These are phyloP conservation scores for Temnothorax ravouxi DNA, from an alignment of 2,888 invertebrate species.

Conservation along the genomic window DNA sequence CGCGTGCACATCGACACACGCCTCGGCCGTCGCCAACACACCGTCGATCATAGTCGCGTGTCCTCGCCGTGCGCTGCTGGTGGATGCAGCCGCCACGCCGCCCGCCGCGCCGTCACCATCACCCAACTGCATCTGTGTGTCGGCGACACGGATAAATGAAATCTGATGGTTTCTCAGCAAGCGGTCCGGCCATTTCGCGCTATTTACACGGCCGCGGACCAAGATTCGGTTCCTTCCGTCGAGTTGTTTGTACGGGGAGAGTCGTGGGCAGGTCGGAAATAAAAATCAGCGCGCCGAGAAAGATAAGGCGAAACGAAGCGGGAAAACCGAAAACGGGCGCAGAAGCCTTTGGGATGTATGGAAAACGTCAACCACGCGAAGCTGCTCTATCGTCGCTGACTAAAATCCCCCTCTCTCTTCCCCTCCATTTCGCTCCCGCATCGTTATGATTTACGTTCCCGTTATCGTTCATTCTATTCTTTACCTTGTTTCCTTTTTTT, in stretches of 20 bases:
- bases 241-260: conserved; percentile 65
- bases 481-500: not conserved
- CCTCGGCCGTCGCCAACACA: conserved; percentile 14
- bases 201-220: conserved; percentile 66
- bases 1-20: conserved; percentile 26
- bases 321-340: not conserved
- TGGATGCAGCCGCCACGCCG: not conserved
- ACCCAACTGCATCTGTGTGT: not conserved
- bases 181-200: conserved; percentile 63
- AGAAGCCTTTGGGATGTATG: not conserved
- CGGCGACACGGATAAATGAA: conserved; percentile 62
- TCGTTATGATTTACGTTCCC: conserved; percentile 6
- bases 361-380: conserved; percentile 10
- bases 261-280: not conserved
- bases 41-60: conserved; percentile 35
- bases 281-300: not conserved
- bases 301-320: not conserved
- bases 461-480: not conserved
- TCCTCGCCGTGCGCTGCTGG: not conserved
- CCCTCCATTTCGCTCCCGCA: not conserved
- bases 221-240: conserved; percentile 70
- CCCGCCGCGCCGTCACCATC: not conserved
- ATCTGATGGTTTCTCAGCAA: conserved; percentile 62
- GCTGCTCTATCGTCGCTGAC: not conserved
- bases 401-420: conserved; percentile 13